Percentiles rank a stretch among this genome's conserved stretches.
Conservation (phyloP, 2,797 vertebrate species). For the Phalanger gymnotis region DNA sequence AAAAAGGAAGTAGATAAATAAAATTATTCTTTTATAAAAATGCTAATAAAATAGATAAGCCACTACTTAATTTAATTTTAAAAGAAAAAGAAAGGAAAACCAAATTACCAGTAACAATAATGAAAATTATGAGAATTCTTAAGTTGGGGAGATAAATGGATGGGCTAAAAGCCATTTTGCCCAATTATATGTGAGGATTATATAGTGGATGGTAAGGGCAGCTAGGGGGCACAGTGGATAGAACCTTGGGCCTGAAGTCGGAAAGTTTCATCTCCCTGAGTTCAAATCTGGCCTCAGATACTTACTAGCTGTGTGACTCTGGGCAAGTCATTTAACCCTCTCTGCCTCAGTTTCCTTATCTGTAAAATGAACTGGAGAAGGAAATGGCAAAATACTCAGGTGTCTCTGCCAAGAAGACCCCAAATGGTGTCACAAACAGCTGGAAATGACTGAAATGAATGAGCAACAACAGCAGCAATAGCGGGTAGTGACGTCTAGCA, state of each 20-base stretch:
- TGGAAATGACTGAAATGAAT: not conserved
- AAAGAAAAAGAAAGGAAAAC: not conserved
- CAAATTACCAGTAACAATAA: not conserved
- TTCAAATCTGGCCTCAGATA: not conserved
- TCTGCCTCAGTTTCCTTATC: not conserved
- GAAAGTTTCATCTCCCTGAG: not conserved
- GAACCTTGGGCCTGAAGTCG: not conserved
- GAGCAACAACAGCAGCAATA: not conserved
- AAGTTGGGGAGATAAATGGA: not conserved
- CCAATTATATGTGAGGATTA: not conserved
- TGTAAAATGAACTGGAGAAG: not conserved
- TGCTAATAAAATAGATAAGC: not conserved
- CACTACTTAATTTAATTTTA: not conserved
- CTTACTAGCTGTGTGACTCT: not conserved
- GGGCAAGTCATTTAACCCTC: not conserved
- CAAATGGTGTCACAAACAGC: not conserved
- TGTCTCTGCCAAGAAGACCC: not conserved
- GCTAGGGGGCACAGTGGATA: not conserved
- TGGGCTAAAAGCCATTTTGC: not conserved
- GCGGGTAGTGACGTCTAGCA: not conserved
- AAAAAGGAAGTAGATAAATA: not conserved
- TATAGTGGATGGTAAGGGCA: not conserved
- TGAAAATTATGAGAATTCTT: not conserved
- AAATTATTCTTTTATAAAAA: not conserved
- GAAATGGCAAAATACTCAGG: not conserved